A percentile compares a stretch with the other conserved stretches of the same genome.
phyloP scores from a whole-genome alignment of 1,140 invertebrate genomes.

The Dendrolimus punctatus region DNA sequence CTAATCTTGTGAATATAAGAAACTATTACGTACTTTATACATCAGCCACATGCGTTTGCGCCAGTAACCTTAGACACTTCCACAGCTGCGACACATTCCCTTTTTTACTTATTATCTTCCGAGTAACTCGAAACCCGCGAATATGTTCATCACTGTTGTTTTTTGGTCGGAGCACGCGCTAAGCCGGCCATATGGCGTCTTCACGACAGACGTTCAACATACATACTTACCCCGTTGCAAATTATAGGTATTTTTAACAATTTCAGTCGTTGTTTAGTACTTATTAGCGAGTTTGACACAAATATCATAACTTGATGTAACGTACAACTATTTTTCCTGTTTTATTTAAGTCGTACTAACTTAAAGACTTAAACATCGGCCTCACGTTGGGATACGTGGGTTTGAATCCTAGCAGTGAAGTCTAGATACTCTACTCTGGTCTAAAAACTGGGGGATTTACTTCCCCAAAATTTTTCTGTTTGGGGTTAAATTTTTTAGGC shows the following conservation, averaged over 20 bases:
- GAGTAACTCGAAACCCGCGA: constrained; percentile 54
- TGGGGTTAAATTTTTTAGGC: too few species aligned
- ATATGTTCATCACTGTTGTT: constrained; percentile 32
- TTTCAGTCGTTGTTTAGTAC: neutral
- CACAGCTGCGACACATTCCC: constrained; percentile 46
- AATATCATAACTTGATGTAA: too few species aligned
- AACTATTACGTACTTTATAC: neutral
- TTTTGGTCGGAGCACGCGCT: constrained; percentile 57
- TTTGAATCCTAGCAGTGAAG: too few species aligned
- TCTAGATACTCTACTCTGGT: too few species aligned
- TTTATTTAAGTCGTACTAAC: too few species aligned
- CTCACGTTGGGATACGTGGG: too few species aligned
- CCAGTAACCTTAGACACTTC: constrained; percentile 54
- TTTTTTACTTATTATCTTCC: constrained; percentile 46
- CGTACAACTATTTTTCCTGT: too few species aligned
- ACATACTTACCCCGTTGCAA: neutral
- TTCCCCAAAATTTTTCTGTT: too few species aligned
- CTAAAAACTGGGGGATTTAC: too few species aligned
- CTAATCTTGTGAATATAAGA: too few species aligned
- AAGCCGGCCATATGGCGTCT: constrained; percentile 48
- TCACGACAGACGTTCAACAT: constrained; percentile 14
- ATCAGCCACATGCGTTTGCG: constrained; percentile 23
- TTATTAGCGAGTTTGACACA: too few species aligned
- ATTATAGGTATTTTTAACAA: neutral
- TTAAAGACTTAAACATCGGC: too few species aligned